Evolutionary conservation across 1,140 invertebrate genomes (phyloP), one percentile per base, ranked within the genome.

Genomic region (Macrotrachela quadricornifera): DNA sequence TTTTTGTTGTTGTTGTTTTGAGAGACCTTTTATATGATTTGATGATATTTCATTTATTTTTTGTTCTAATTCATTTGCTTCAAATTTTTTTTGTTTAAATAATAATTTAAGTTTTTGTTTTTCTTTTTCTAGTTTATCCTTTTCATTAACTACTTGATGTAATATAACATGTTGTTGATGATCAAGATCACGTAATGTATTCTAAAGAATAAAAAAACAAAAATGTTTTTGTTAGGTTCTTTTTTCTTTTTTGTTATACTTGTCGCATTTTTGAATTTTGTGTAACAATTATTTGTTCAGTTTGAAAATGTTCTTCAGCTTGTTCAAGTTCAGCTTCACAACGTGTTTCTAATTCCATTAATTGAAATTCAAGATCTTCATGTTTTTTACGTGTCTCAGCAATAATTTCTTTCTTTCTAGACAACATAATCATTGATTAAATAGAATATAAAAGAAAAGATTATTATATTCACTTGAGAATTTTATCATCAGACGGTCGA

Each of bases 271-370:
- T 30, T 2, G 21, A 30, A 30, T 30, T 48, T 47, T 53, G 13
- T 53, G 37, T 18, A 46, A 46, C n/a, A 53, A 53, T 16, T 37
- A 53, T 40, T 48, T 41, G 13, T 46, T 47, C 15, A 53, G 13
- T 6, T 45, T 53, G 36, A 16, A 53, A 16, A 13, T 44, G 44
- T n/a, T 36, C 46, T 53, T 53, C 44, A 47, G 46, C 46, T 30
- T 53, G 44, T 47, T 53, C 51, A 11, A 53, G 37, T 43, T 53
- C 51, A 30, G 45, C 46, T 43, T 53, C 51, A 36, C 46, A 53
- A 15, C 46, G 46, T 10, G 51, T 44, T 36, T 53, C 51, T 4
- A 53, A 44, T 37, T 53, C 51, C 51, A 53, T 53, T 16, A 53
- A 36, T 17, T 53, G 51, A 42, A 53, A 53, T 39, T 53, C 51